Conservation (phyloP, 2,113 vertebrate genomes). For the Rhagologus leucostigma region DNA sequence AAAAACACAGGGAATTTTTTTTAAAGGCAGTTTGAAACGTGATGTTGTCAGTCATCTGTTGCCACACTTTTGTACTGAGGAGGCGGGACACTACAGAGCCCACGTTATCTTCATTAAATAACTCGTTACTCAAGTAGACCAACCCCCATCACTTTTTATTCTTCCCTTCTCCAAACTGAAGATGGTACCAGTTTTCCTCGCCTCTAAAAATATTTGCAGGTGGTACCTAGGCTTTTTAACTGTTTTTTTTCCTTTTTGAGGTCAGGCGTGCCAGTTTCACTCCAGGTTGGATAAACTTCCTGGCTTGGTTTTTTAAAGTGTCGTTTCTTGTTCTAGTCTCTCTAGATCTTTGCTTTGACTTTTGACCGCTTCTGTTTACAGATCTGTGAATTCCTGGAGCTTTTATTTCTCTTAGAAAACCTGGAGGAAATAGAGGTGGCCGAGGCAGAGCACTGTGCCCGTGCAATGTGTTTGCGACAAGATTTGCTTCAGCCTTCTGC, state of each 20-base stretch:
- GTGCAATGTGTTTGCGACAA: rapidly evolving
- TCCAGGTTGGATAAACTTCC: neutral
- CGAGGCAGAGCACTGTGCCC: neutral
- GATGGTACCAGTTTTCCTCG: neutral
- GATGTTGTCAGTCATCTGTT: neutral
- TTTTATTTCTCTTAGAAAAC: neutral
- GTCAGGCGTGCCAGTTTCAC: neutral
- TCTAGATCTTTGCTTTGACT: neutral
- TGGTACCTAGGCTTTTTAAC: neutral
- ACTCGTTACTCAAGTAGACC: neutral
- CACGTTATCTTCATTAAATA: neutral
- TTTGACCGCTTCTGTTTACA: neutral
- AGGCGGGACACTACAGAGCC: too few relatives aligned
- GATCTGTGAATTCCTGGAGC: neutral
- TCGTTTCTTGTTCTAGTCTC: neutral
- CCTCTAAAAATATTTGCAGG: neutral
- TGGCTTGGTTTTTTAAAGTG: neutral
- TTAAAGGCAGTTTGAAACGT: neutral
- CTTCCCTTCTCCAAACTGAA: neutral
- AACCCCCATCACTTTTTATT: neutral
- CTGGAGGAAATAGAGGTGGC: neutral
- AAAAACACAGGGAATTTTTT: neutral
- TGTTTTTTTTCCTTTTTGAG: neutral
- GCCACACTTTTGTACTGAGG: neutral
- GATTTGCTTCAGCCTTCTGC: neutral